Percentiles rank a stretch among this genome's conserved stretches.
These are phyloP conservation scores for Callipepla californica DNA, from an alignment of 2,113 vertebrate genomes.

Conservation along the genomic window DNA sequence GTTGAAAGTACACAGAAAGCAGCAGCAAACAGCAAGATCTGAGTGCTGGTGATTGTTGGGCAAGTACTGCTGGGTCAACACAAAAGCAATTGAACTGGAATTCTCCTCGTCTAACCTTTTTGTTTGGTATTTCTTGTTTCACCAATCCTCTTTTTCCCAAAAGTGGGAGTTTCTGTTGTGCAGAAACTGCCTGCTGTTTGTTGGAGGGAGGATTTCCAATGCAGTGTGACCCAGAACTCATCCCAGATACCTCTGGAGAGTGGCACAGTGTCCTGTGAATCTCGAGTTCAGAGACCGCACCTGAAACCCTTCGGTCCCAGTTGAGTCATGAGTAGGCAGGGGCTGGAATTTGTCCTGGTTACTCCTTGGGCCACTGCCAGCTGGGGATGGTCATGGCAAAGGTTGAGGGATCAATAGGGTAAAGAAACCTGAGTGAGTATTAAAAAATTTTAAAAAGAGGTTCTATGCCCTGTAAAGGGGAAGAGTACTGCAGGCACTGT, in stretches of 20 bases:
- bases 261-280: constrained; percentile 6
- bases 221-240: constrained; percentile 14
- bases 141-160: not conserved
- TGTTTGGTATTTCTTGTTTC: not conserved
- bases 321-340: constrained; percentile 55
- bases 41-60: not conserved
- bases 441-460: not conserved
- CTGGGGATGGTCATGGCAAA: constrained; percentile 35
- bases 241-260: not conserved
- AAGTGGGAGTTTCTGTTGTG: not conserved
- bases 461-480: not conserved
- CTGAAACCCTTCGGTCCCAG: constrained; percentile 41
- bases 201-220: not conserved
- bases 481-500: not conserved
- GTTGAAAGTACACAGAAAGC: not conserved
- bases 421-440: not conserved
- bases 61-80: constrained; percentile 10
- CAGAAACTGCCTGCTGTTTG: not conserved
- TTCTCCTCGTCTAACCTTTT: constrained; percentile 29
- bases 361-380: constrained; percentile 36
- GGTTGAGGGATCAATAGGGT: not conserved
- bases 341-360: constrained; percentile 54
- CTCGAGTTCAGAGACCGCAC: not conserved
- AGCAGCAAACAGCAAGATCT: constrained; percentile 23
- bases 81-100: not conserved